Evolutionary conservation across 2,888 invertebrate species (phyloP), one percentile per base, ranked within the genome.

Genomic region (Tetragonisca angustula): DNA sequence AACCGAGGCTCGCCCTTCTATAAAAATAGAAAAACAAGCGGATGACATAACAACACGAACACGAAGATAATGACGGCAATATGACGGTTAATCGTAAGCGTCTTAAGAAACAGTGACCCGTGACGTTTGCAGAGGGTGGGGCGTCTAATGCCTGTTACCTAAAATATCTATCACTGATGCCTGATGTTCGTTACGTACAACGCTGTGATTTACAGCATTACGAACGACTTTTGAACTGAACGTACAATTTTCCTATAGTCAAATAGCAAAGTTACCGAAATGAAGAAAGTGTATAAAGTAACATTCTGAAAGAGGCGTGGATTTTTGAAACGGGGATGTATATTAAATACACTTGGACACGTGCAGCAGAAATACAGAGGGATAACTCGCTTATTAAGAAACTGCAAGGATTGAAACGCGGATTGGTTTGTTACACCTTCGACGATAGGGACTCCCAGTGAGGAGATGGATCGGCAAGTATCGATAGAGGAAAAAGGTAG

Each of bases 31-130:
- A 43, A 19, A 43, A 43, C 19, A 59, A 43, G 6, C 21, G 5
- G n/a, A 61, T 19, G 32, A 21, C 13, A 19, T 11, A 72, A 27
- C 61, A 64, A 52, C 19, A 36, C n/a, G n/a, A n/a, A 15, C 24
- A 27, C 54, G 27, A 27, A 43, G 21, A 62, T 70, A 76, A 76
- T 62, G 52, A 27, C 52, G 43, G 62, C 21, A 71, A 52, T 54
- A 54, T 36, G 13, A 50, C 27, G 36, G 13, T 61, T 70, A 69
- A 76, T 70, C 69, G 61, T 32, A 24, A 73, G 50, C 50, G 69
- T 74, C 81, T 81, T 80, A 74, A 64, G 81, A 80, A 74, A 80
- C 81, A 74, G 68, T 81, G 81, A 82, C 27, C 81, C 81, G 81
- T 74, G n/a, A 82, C 81, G 56, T 70, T 62, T 32, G 24, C 36